These are phyloP conservation scores for Drosophila aldrichi DNA, from an alignment of 2,888 invertebrate genomes.

Conservation along the genomic window DNA sequence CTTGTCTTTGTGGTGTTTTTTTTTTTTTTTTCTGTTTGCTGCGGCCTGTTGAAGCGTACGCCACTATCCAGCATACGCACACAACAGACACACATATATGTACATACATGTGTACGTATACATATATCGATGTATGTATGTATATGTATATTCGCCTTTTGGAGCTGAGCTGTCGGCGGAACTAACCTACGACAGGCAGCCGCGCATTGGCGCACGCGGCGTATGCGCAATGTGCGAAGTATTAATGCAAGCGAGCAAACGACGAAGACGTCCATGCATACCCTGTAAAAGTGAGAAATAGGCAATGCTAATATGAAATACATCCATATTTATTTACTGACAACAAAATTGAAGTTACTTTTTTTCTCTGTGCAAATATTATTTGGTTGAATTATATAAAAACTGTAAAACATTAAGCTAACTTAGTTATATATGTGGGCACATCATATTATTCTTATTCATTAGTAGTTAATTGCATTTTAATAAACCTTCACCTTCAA, in stretches of 20 bases:
- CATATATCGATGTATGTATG: too few relatives aligned
- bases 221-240: slow-evolving; percentile 50
- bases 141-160: neutral
- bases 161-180: slow-evolving; percentile 17
- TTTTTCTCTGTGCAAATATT: too few relatives aligned
- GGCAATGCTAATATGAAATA: neutral
- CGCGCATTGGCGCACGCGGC: slow-evolving; percentile 51
- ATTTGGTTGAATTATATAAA: too few relatives aligned
- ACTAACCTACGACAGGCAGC: slow-evolving; percentile 61
- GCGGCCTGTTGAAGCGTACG: slow-evolving; percentile 55
- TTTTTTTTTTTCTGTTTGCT: neutral
- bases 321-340: too few relatives aligned
- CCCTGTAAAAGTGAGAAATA: slow-evolving; percentile 15
- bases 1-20: neutral
- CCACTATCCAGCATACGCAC: slow-evolving; percentile 14
- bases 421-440: too few relatives aligned
- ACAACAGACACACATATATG: neutral
- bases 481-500: too few relatives aligned
- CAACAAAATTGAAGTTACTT: too few relatives aligned
- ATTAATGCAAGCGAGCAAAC: slow-evolving; percentile 23
- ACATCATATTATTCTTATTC: too few relatives aligned
- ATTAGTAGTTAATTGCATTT: too few relatives aligned
- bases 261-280: slow-evolving; percentile 6
- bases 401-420: too few relatives aligned
- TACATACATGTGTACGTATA: neutral